Conservation (phyloP, 30 jellyfish, hydroid and myxozoan species). For the Chironex yamaguchii region DNA sequence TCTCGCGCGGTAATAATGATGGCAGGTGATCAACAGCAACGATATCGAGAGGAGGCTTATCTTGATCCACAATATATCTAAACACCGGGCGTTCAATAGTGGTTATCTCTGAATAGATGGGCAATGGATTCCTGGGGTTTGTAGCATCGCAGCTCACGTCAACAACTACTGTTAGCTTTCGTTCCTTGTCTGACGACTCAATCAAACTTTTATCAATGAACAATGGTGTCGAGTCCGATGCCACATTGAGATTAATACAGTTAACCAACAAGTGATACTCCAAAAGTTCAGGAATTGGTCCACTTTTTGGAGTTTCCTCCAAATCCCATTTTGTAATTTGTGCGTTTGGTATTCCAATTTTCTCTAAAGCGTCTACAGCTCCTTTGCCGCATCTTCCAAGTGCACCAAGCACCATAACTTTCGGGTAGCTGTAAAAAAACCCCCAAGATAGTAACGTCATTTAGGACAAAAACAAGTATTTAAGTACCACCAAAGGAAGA, state of each 20-base stretch:
- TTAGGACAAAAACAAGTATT: too few relatives aligned
- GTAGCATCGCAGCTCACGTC: slow-evolving; percentile 81
- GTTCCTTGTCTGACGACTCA: background rate
- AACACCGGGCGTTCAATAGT: slow-evolving; percentile 59
- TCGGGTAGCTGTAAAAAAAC: slow-evolving; percentile 20
- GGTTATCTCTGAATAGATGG: slow-evolving; percentile 55
- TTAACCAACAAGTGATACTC: slow-evolving; percentile 71
- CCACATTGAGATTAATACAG: slow-evolving; percentile 40
- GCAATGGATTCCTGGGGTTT: slow-evolving; percentile 78
- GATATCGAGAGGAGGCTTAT: slow-evolving; percentile 35
- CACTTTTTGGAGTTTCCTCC: slow-evolving; percentile 66
- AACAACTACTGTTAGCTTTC: slow-evolving; percentile 68
- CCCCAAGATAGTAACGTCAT: background rate
- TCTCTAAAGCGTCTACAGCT: slow-evolving; percentile 44
- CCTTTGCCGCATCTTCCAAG: slow-evolving; percentile 85
- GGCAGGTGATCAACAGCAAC: slow-evolving; percentile 80
- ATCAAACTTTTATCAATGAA: slow-evolving; percentile 45
- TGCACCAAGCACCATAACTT: slow-evolving; percentile 73
- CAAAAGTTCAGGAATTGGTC: slow-evolving; percentile 66
- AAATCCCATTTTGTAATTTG: slow-evolving; percentile 65
- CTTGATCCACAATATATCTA: slow-evolving; percentile 24
- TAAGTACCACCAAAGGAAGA: too few relatives aligned
- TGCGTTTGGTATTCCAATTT: slow-evolving; percentile 56
- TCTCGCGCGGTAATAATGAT: slow-evolving; percentile 74
- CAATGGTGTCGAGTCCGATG: slow-evolving; percentile 39